Percentiles rank a stretch among this genome's conserved stretches.
Evolutionary conservation across 2,888 invertebrate genomes (phyloP).

Genomic region (Lysandra coridon): DNA sequence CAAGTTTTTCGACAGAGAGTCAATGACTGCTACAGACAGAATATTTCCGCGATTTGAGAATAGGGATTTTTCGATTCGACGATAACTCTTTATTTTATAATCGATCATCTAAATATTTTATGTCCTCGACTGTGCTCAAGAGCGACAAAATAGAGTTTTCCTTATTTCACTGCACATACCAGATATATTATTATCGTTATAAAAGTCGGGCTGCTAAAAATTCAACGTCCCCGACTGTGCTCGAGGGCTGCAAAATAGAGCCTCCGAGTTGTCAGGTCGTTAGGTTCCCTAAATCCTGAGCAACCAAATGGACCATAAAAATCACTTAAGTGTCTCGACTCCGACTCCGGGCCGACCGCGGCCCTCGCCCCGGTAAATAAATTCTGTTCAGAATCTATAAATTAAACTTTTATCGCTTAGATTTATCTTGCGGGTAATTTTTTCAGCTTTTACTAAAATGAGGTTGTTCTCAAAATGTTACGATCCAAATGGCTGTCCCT

Average conservation of each 20-base stretch:
- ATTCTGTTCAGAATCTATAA: not conserved
- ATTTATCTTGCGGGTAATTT: not conserved
- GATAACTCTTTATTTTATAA: too few relatives aligned
- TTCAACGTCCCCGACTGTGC: not conserved
- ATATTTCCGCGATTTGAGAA: too few relatives aligned
- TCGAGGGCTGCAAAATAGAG: not conserved
- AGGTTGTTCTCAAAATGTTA: not conserved
- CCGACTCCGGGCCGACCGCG: not conserved
- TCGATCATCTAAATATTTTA: too few relatives aligned
- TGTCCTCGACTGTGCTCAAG: too few relatives aligned
- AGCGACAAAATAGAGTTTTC: too few relatives aligned
- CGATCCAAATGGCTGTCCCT: not conserved
- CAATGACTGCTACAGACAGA: too few relatives aligned
- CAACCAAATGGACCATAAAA: constrained; percentile 13
- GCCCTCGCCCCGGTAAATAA: not conserved
- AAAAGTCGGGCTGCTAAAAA: not conserved
- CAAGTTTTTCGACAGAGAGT: too few relatives aligned
- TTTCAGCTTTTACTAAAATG: not conserved
- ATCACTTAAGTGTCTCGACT: not conserved
- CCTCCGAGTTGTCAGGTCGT: not conserved
- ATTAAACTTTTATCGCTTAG: not conserved
- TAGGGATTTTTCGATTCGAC: too few relatives aligned
- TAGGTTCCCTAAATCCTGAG: not conserved
- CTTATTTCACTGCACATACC: not conserved
- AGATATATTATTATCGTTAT: not conserved